phyloP scores from a whole-genome alignment of 2,888 invertebrate species.

The Acleris cristana region DNA sequence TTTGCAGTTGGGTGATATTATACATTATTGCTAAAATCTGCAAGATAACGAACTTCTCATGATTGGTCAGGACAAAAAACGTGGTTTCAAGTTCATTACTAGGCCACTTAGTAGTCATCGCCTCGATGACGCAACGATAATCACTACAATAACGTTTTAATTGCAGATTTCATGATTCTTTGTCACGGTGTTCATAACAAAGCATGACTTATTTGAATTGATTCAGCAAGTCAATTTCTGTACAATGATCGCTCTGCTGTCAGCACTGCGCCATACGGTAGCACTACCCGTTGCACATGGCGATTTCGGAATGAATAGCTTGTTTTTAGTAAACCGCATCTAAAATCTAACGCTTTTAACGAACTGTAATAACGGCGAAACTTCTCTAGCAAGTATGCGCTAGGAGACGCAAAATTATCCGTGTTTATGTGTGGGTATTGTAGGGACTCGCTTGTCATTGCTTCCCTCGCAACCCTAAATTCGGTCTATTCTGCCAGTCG shows the following conservation, averaged over 20 bases:
- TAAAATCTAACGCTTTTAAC: conserved; percentile 37
- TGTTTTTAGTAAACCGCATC: conserved; percentile 38
- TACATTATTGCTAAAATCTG: not conserved
- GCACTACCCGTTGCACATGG: conserved; percentile 68
- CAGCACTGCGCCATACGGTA: conserved; percentile 71
- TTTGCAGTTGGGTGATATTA: not conserved
- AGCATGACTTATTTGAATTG: conserved; percentile 44
- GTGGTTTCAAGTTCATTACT: not conserved
- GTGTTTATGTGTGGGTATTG: conserved; percentile 59
- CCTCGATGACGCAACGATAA: not conserved
- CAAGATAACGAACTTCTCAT: not conserved
- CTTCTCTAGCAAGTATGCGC: conserved; percentile 36
- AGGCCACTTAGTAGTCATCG: not conserved
- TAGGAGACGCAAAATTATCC: conserved; percentile 39
- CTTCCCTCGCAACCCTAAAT: conserved; percentile 82
- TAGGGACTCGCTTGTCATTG: conserved; percentile 79
- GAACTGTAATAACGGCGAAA: conserved; percentile 43
- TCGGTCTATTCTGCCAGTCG: conserved; percentile 74
- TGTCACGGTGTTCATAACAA: conserved; percentile 18
- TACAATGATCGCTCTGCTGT: conserved; percentile 70
- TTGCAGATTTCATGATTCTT: conserved; percentile 8
- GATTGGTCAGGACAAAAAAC: no score
- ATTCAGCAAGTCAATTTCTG: conserved; percentile 71
- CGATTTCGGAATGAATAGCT: conserved; percentile 58
- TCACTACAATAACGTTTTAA: conserved; percentile 6